phyloP scores from a whole-genome alignment of 2,888 invertebrate genomes.

The Scaptomyza tumidula region DNA sequence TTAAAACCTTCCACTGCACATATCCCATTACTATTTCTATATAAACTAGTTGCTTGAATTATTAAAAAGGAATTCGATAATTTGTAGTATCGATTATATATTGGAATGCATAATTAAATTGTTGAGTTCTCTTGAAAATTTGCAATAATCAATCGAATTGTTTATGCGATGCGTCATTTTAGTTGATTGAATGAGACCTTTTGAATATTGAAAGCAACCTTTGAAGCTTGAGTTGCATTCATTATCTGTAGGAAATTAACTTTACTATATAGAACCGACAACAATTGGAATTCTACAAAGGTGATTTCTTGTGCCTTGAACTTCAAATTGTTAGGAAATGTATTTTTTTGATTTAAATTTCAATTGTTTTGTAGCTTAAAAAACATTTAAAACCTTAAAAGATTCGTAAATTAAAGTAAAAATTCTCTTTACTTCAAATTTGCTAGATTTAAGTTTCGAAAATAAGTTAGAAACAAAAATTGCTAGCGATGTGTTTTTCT shows the following conservation, averaged over 20 bases:
- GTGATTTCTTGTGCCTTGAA: not conserved
- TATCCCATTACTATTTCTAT: not conserved
- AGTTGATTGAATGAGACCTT: not conserved
- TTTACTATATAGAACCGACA: not conserved
- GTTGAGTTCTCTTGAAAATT: not conserved
- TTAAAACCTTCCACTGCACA: conserved; percentile 1
- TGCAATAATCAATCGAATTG: not conserved
- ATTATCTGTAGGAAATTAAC: not conserved
- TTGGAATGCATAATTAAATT: not conserved
- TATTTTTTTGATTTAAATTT: no score
- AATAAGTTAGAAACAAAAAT: no score
- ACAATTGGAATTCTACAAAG: not conserved
- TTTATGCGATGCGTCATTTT: not conserved
- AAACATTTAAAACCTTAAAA: no score
- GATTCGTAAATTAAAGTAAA: no score
- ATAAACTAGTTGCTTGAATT: not conserved
- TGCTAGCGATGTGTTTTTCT: no score
- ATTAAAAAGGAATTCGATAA: not conserved
- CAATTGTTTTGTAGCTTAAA: no score
- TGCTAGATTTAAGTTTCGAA: no score
- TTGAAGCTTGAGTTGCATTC: not conserved
- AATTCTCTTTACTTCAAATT: no score
- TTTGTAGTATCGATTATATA: not conserved
- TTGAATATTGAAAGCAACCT: not conserved
- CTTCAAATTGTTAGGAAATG: not conserved